Conservation (phyloP, 2,113 vertebrate genomes). For the Pao palembangensis region DNA sequence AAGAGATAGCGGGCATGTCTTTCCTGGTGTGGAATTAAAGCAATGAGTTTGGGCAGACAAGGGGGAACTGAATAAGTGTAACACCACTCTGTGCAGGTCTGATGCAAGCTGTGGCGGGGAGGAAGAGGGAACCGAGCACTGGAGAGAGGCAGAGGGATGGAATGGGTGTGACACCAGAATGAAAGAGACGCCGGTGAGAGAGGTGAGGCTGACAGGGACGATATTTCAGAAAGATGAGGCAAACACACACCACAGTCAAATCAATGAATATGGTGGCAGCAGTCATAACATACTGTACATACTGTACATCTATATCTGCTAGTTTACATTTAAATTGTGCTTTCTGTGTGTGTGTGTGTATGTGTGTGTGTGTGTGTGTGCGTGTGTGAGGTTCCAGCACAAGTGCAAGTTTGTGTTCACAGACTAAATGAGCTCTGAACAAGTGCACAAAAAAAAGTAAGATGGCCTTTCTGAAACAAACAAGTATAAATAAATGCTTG, state of each 20-base stretch:
- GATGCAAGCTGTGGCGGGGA: slow-evolving; percentile 38
- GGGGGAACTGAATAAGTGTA: slow-evolving; percentile 69
- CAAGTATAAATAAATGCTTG: neutral
- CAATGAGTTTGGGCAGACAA: slow-evolving; percentile 45
- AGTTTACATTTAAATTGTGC: neutral
- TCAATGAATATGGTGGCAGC: no score
- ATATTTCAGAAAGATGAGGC: slow-evolving; percentile 4
- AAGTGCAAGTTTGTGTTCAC: slow-evolving; percentile 51
- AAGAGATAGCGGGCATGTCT: slow-evolving; percentile 44
- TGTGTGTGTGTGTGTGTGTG: slow-evolving; percentile 1
- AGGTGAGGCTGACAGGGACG: slow-evolving; percentile 31
- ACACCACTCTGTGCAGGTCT: slow-evolving; percentile 49
- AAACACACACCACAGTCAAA: slow-evolving; percentile 2
- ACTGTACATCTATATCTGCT: no score
- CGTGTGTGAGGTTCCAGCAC: neutral
- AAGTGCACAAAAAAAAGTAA: neutral
- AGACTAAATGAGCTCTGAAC: slow-evolving; percentile 15
- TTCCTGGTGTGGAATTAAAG: slow-evolving; percentile 62
- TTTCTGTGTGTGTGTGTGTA: neutral
- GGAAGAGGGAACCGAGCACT: slow-evolving; percentile 57
- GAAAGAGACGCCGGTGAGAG: slow-evolving; percentile 23
- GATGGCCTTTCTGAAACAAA: neutral
- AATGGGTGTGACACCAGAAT: slow-evolving; percentile 46
- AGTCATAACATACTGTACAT: no score
- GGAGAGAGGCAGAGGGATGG: slow-evolving; percentile 21